Base-by-base conservation (phyloP, 2,797 vertebrate species). In the Craterocephalus amniculus region DNA sequence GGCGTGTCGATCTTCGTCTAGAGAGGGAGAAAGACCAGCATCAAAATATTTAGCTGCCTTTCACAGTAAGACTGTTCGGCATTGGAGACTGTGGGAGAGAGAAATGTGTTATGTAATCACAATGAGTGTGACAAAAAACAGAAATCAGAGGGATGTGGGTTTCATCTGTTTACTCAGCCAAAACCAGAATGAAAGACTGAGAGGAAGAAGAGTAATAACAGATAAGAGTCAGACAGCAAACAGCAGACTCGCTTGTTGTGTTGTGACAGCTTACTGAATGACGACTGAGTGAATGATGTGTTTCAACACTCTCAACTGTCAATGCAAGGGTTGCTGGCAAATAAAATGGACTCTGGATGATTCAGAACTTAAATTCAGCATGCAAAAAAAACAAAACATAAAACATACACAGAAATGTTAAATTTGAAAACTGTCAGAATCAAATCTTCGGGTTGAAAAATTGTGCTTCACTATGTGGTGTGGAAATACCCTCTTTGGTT, bases 1-100 rank as follows among this genome's bases (percentile, higher is more conserved):
- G 90, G 72, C 1, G 94, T 94, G 77, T 98, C 97, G 0, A 90
- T 92, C 91, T 96, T 97, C 0, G 90, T 89, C 97, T 98, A 90
- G 32, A 38, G 88, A 29, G 60, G 36, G 60, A 43, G 22, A 60
- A 59, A 74, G 27, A 59, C 57, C 58, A 74, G 58, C 49, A 52
- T 58, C 13, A 59, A 12, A 54, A 35, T 22, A 4, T 72, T 70
- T 57, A 60, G 26, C 57, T 29, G 34, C 3, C 52, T 20, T 31
- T 61, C 24, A 58, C 8, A 36, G 4, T 35, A 29, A 72, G 72
- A 61, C 43, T n/a, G n/a, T 4, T 61, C 34, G 24, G 48, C 63
- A 26, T 4, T 36, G 38, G 56, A 55, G 27, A 56, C 43, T 57
- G 55, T n/a, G 34, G 13, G n/a, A 35, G 62, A 2, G 34, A 48